Evolutionary conservation across 2,113 vertebrate species (phyloP), one percentile per base, ranked within the genome.

Genomic region (Cepphus grylle): DNA sequence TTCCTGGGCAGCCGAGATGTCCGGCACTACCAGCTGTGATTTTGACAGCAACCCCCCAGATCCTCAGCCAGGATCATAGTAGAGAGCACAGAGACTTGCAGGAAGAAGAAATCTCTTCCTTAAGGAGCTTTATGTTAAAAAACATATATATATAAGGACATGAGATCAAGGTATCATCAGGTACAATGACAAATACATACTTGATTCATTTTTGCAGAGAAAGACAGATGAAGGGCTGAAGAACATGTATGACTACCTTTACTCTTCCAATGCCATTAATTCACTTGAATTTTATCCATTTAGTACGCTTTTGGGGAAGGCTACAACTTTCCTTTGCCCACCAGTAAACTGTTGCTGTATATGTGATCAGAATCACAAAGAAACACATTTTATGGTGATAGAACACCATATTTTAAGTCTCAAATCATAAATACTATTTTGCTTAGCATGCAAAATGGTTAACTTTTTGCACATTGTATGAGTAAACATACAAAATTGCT

Each of bases 401-500:
- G 40, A 50, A 84, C 61, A 69, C 21, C 15, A 12, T 15, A 73
- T 86, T 82, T 69, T 19, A 87, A 53, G 49, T 58, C 53, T 83
- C 67, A 80, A 66, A 78, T 17, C 26, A 73, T 19, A 76, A 93
- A 80, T 15, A 32, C 16, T 80, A 23, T 38, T 93, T 84, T 81
- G 25, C 22, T 71, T 67, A 45, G 36, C 15, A 42, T 63, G 32
- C n/a, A 91, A 89, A 94, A 93, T 11, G 4, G 40, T 87, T 87
- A 47, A 18, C 19, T 59, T 92, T 80, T 94, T 76, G 83, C 62
- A 89, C 13, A 27, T 40, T 43, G 15, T 53, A 70, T 56, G 25
- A 91, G 55, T 30, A 94, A 96, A 94, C 47, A 94, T 11, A 32
- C 86, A 95, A 84, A 89, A 88, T 25, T 66, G 66, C 81, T 82